Evolutionary conservation across 2,113 vertebrate genomes (phyloP).

Genomic region (Mus musculus): DNA sequence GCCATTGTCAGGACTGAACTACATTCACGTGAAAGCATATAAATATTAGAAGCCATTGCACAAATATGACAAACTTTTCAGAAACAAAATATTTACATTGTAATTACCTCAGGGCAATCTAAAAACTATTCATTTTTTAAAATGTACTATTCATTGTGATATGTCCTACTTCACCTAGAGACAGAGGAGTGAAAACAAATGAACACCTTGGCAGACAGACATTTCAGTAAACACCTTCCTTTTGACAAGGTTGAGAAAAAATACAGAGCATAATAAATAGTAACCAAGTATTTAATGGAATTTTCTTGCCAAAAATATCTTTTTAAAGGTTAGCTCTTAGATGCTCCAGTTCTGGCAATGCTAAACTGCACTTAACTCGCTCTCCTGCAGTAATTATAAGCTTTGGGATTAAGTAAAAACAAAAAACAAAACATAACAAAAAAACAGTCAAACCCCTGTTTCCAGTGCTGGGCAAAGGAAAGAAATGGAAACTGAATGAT

Average conservation of each 20-base stretch:
- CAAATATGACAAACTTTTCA: too few species aligned
- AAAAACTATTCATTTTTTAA: too few species aligned
- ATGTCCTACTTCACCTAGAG: not conserved
- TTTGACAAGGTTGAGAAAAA: constrained; percentile 18
- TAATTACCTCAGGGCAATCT: not conserved
- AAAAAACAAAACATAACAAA: not conserved
- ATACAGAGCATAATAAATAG: not conserved
- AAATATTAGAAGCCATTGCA: not conserved
- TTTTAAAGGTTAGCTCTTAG: constrained; percentile 18
- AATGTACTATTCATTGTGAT: not conserved
- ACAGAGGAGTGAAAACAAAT: constrained; percentile 52
- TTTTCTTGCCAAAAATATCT: constrained; percentile 13
- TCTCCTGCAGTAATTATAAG: not conserved
- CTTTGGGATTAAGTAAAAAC: not conserved
- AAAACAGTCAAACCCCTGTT: not conserved
- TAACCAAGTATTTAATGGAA: not conserved
- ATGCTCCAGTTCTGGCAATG: not conserved
- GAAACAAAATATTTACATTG: too few species aligned
- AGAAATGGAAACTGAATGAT: not conserved
- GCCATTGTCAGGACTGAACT: not conserved
- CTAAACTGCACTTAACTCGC: not conserved
- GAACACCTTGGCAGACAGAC: not conserved
- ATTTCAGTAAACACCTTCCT: not conserved
- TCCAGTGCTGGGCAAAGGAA: not conserved
- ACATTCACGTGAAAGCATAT: not conserved